These are phyloP conservation scores for Camelus dromedarius DNA, from an alignment of 2,113 vertebrate species.

Conservation along the genomic window DNA sequence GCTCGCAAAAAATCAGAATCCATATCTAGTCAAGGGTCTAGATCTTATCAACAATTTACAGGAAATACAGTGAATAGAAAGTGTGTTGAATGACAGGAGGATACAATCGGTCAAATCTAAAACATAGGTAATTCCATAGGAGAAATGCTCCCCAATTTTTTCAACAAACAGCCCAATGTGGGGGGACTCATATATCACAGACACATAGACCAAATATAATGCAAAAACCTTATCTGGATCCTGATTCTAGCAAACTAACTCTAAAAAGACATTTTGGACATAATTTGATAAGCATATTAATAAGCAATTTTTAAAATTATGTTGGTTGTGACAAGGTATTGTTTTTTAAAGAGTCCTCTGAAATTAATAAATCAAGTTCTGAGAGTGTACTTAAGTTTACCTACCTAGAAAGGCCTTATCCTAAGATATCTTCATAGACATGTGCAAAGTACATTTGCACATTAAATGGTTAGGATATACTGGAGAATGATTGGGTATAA, in stretches of 20 bases:
- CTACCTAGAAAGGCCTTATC: not conserved
- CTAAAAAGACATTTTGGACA: not conserved
- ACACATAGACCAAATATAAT: not conserved
- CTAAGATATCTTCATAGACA: not conserved
- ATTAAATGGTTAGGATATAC: not conserved
- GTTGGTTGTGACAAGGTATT: not conserved
- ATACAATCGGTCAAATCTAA: not conserved
- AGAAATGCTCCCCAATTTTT: not conserved
- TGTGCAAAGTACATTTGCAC: not conserved
- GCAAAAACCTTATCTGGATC: not conserved
- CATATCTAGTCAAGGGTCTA: not conserved
- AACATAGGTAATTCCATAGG: not conserved
- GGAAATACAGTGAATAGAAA: not conserved
- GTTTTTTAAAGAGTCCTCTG: not conserved
- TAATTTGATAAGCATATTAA: not conserved
- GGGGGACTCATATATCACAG: not conserved
- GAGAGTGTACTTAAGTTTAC: not conserved
- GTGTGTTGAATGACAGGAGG: not conserved
- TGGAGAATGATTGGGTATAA: not conserved
- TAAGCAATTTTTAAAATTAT: constrained; percentile 6
- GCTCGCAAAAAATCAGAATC: not conserved
- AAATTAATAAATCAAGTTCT: not conserved
- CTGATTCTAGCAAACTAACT: not conserved
- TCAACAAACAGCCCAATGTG: not conserved
- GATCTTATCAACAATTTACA: constrained; percentile 9